Conservation (phyloP, 2,113 vertebrate genomes). For the Nycticorax nycticorax region DNA sequence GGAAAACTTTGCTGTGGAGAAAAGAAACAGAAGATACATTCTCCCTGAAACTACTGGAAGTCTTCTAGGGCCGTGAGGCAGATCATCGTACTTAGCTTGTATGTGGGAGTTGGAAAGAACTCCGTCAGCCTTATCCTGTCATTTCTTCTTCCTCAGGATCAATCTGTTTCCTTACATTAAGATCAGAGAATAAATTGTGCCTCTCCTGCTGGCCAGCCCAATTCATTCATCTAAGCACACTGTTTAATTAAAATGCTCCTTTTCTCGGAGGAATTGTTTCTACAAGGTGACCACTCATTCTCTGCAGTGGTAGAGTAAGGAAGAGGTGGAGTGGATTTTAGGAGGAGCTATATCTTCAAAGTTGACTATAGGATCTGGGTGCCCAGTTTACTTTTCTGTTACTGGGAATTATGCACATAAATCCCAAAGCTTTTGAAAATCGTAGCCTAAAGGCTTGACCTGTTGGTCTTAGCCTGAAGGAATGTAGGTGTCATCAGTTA, state of each 20-base stretch:
- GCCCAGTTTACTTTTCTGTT: background rate
- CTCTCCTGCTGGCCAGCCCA: background rate
- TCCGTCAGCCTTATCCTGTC: background rate
- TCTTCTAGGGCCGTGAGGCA: background rate
- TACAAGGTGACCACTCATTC: background rate
- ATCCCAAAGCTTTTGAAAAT: background rate
- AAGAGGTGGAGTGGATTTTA: background rate
- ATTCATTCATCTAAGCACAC: background rate
- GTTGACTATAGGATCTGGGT: background rate
- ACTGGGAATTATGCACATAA: background rate
- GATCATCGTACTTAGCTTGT: background rate
- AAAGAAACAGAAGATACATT: background rate
- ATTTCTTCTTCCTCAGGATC: background rate
- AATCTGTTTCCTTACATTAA: background rate
- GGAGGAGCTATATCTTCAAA: background rate
- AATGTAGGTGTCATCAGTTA: background rate
- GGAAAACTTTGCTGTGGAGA: constrained; percentile 20
- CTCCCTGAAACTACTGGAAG: constrained; percentile 9
- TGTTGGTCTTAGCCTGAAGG: background rate
- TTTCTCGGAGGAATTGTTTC: background rate
- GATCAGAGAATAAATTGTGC: background rate
- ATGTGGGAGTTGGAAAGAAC: constrained; percentile 8
- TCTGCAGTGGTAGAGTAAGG: background rate
- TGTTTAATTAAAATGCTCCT: background rate
- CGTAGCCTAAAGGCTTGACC: background rate